Percentiles rank a stretch among this genome's conserved stretches.
Evolutionary conservation across 2,797 vertebrate genomes (phyloP).

Genomic region (Sebastiscus albofasciatus): DNA sequence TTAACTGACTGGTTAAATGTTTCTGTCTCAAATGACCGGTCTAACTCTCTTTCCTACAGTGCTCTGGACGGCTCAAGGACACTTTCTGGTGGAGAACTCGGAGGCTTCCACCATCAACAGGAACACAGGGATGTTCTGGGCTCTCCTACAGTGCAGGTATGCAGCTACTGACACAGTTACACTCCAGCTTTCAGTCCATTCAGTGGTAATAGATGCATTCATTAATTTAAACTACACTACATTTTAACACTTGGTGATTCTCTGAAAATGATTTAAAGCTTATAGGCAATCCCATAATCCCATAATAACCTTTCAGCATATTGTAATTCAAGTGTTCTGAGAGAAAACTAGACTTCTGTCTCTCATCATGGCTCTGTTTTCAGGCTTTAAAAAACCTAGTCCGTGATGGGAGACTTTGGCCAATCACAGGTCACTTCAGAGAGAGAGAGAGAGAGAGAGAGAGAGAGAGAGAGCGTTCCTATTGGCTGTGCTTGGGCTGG

Average conservation of each 20-base stretch:
- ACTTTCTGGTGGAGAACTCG: conserved; percentile 85
- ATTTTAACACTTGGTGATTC: not conserved
- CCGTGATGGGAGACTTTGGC: no score
- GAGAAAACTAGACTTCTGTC: no score
- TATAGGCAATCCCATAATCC: no score
- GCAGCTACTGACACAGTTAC: not conserved
- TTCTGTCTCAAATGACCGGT: conserved; percentile 11
- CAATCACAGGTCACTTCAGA: no score
- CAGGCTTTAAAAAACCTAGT: no score
- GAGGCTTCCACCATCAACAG: conserved; percentile 86
- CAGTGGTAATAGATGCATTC: not conserved
- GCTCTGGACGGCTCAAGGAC: conserved; percentile 88
- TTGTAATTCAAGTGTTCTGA: no score
- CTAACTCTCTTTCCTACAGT: conserved; percentile 54
- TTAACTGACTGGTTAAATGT: conserved; percentile 37
- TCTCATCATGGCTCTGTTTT: no score
- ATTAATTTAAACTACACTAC: not conserved
- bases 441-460: no score
- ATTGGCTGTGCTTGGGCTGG: no score
- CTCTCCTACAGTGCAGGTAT: conserved; percentile 87
- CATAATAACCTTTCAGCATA: no score
- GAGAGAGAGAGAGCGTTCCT: no score
- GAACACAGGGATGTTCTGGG: conserved; percentile 88
- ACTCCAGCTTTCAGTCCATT: not conserved
- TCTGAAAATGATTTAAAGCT: not conserved